Conservation (phyloP, 2,888 invertebrate genomes). For the Parnassius orleans region DNA sequence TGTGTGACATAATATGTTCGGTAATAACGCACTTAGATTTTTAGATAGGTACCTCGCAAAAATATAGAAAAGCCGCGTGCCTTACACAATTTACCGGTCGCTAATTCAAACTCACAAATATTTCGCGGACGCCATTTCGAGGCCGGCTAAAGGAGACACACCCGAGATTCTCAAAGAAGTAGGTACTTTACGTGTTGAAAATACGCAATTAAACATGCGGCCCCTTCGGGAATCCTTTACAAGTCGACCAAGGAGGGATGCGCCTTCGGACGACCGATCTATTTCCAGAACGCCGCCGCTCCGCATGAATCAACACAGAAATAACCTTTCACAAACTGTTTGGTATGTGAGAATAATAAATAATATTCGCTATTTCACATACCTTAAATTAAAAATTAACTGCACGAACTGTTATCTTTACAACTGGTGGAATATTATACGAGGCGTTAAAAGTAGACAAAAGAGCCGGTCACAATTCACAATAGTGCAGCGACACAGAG, state of each 20-base stretch:
- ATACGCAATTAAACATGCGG: constrained; percentile 38
- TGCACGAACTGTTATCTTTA: constrained; percentile 66
- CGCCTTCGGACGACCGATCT: constrained; percentile 70
- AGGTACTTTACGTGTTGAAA: constrained; percentile 27
- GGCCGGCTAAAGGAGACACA: constrained; percentile 61
- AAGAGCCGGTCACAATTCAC: constrained; percentile 64
- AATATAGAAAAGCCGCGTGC: constrained; percentile 45
- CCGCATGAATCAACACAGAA: constrained; percentile 80
- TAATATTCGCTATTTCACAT: constrained; percentile 64
- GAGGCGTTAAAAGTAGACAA: constrained; percentile 63
- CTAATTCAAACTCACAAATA: constrained; percentile 69
- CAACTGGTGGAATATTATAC: constrained; percentile 53
- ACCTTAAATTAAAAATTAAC: constrained; percentile 76
- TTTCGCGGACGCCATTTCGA: constrained; percentile 76
- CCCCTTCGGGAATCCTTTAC: constrained; percentile 61
- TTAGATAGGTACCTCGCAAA: constrained; percentile 23
- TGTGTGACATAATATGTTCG: not conserved
- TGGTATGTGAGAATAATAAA: constrained; percentile 66
- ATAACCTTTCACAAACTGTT: constrained; percentile 77
- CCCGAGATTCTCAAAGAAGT: constrained; percentile 48
- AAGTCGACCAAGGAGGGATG: constrained; percentile 63
- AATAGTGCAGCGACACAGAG: constrained; percentile 52
- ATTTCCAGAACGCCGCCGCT: constrained; percentile 78
- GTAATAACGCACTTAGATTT: constrained; percentile 16
- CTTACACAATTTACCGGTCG: constrained; percentile 68